Conservation (phyloP, 1,140 invertebrate genomes). For the Potamilus streckersoni region DNA sequence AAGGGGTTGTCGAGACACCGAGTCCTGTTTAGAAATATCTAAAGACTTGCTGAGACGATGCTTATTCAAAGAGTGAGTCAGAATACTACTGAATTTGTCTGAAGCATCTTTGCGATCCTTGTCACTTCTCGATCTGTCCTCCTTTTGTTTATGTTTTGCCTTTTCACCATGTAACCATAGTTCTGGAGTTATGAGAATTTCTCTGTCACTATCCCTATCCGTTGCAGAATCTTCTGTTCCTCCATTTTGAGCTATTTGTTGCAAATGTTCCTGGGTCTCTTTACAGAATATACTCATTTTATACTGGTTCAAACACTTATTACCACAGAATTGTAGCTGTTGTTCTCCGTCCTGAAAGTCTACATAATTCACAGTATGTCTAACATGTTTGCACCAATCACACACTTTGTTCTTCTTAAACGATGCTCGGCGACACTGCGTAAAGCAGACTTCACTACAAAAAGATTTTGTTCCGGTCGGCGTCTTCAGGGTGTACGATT, state of each 20-base stretch:
- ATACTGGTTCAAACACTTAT: constrained; percentile 94
- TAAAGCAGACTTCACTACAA: constrained; percentile 90
- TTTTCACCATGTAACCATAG: constrained; percentile 72
- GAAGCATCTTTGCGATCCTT: constrained; percentile 5
- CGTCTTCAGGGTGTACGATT: constrained; percentile 67
- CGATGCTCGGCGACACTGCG: constrained; percentile 85
- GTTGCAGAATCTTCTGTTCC: constrained; percentile 20
- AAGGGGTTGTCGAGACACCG: constrained; percentile 68
- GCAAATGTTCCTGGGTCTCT: constrained; percentile 88
- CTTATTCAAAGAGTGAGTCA: background rate
- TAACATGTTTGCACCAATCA: constrained; percentile 91
- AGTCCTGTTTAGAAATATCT: background rate
- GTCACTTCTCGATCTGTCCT: constrained; percentile 15
- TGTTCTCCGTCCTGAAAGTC: constrained; percentile 78
- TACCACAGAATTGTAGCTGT: constrained; percentile 75
- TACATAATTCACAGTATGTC: constrained; percentile 91
- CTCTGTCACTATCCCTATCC: constrained; percentile 34
- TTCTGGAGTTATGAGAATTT: constrained; percentile 84
- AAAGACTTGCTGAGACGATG: background rate
- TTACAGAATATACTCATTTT: constrained; percentile 96
- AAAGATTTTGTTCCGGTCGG: constrained; percentile 71
- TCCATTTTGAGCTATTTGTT: constrained; percentile 71
- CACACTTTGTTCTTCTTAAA: constrained; percentile 93
- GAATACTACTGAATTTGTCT: too few relatives aligned
- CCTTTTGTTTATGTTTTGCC: constrained; percentile 12